Evolutionary conservation across 2,888 invertebrate species (phyloP).

Genomic region (Esperia sulphurella): DNA sequence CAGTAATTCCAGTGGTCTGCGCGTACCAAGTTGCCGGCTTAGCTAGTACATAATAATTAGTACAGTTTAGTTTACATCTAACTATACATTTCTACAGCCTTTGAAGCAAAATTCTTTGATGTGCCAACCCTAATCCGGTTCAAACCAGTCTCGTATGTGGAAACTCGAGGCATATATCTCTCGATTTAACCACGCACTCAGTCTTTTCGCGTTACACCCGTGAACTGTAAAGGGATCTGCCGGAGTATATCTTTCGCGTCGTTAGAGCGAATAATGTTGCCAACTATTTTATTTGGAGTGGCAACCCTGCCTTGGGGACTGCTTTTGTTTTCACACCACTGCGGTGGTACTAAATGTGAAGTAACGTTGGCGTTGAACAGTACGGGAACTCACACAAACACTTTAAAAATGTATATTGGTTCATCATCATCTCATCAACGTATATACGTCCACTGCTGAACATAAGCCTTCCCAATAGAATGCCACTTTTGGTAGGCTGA

Average conservation of each 20-base stretch:
- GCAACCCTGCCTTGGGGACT: slow-evolving; percentile 17
- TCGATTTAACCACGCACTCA: slow-evolving; percentile 44
- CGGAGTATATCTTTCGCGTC: slow-evolving; percentile 57
- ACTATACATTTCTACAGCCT: no score
- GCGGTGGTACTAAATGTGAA: neutral
- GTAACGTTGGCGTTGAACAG: neutral
- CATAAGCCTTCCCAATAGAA: no score
- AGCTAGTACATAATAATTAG: no score
- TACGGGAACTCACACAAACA: no score
- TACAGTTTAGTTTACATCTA: no score
- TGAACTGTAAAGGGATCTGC: slow-evolving; percentile 53
- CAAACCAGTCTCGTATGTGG: slow-evolving; percentile 7
- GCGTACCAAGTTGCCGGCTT: no score
- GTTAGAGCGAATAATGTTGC: slow-evolving; percentile 61
- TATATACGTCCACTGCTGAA: no score
- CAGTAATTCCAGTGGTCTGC: no score
- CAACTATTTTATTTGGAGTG: slow-evolving; percentile 47
- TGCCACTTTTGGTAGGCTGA: no score
- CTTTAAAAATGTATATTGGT: no score
- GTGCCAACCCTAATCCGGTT: slow-evolving; percentile 1
- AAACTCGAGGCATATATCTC: slow-evolving; percentile 33
- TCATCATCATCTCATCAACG: no score
- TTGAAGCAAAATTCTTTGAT: neutral
- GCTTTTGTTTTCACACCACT: slow-evolving; percentile 8
- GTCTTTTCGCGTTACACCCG: slow-evolving; percentile 44